phyloP scores from a whole-genome alignment of 2,888 invertebrate species.

The Drosophila siamana region DNA sequence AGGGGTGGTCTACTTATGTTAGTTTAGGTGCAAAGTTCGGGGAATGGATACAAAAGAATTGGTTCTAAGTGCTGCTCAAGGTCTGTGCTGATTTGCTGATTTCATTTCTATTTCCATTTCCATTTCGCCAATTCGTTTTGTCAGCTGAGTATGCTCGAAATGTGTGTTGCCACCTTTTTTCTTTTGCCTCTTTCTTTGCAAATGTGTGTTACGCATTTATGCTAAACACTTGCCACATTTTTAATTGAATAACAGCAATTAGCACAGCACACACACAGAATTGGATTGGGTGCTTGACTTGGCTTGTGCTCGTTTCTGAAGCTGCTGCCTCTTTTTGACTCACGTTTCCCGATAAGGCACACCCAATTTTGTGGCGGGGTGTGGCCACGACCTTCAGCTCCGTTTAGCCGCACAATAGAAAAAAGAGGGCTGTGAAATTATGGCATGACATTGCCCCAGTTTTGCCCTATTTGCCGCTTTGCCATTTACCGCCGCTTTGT shows the following conservation, averaged over 20 bases:
- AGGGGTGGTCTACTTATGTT: not conserved
- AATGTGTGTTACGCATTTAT: conserved; percentile 47
- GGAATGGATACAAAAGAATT: conserved; percentile 42
- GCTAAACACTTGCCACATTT: conserved; percentile 19
- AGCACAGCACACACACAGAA: conserved; percentile 19
- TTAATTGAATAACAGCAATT: conserved; percentile 64
- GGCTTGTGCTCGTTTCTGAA: not conserved
- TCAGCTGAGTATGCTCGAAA: conserved; percentile 7
- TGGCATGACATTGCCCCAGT: conserved; percentile 44
- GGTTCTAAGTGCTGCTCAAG: conserved; percentile 63
- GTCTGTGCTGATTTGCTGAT: conserved; percentile 52
- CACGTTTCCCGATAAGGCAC: conserved; percentile 38
- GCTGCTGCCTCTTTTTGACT: conserved; percentile 25
- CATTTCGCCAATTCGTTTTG: not conserved
- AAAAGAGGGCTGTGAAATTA: conserved; percentile 19
- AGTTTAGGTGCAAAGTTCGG: conserved; percentile 52
- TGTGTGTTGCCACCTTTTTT: not conserved
- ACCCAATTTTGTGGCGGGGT: conserved; percentile 33
- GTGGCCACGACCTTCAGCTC: conserved; percentile 21
- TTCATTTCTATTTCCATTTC: conserved; percentile 40
- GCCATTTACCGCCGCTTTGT: conserved; percentile 19
- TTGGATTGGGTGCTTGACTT: not conserved
- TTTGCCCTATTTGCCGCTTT: conserved; percentile 1
- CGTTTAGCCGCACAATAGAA: conserved; percentile 11
- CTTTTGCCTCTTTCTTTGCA: conserved; percentile 4